phyloP scores from a whole-genome alignment of 2,113 vertebrate genomes.

The Phylloscopus trochilus region DNA sequence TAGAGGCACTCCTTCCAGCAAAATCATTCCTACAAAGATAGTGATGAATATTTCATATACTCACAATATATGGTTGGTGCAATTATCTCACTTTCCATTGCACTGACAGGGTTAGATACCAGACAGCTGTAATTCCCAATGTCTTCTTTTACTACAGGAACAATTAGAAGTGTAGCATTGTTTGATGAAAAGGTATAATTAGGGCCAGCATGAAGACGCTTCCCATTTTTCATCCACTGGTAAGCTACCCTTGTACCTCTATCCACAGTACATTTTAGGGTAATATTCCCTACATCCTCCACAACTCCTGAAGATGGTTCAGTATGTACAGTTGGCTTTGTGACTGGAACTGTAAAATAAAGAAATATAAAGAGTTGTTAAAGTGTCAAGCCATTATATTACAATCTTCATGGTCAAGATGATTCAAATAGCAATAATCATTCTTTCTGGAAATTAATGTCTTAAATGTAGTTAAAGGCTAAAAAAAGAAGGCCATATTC shows the following conservation, averaged over 20 bases:
- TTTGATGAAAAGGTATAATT: constrained; percentile 68
- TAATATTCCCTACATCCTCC: constrained; percentile 76
- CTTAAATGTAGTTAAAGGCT: background rate
- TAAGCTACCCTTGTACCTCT: constrained; percentile 74
- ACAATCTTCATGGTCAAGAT: background rate
- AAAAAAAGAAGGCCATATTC: background rate
- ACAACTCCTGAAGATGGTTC: constrained; percentile 74
- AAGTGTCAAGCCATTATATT: background rate
- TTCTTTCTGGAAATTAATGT: background rate
- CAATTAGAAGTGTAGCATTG: constrained; percentile 72
- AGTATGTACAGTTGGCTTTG: constrained; percentile 63
- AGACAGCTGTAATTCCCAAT: constrained; percentile 80
- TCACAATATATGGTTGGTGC: constrained; percentile 80
- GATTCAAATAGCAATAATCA: background rate
- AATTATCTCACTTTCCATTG: constrained; percentile 72
- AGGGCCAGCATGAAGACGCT: constrained; percentile 27
- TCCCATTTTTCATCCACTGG: constrained; percentile 78
- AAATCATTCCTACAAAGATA: background rate
- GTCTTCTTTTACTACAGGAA: constrained; percentile 77
- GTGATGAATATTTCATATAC: constrained; percentile 63
- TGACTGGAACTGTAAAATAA: constrained; percentile 72
- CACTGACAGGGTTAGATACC: constrained; percentile 74
- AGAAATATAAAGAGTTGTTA: background rate
- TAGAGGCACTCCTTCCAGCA: background rate
- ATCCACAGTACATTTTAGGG: constrained; percentile 69